Percentiles rank a stretch among this genome's conserved stretches.
Evolutionary conservation across 2,888 invertebrate species (phyloP).

Genomic region (Trissolcus brochymenae): DNA sequence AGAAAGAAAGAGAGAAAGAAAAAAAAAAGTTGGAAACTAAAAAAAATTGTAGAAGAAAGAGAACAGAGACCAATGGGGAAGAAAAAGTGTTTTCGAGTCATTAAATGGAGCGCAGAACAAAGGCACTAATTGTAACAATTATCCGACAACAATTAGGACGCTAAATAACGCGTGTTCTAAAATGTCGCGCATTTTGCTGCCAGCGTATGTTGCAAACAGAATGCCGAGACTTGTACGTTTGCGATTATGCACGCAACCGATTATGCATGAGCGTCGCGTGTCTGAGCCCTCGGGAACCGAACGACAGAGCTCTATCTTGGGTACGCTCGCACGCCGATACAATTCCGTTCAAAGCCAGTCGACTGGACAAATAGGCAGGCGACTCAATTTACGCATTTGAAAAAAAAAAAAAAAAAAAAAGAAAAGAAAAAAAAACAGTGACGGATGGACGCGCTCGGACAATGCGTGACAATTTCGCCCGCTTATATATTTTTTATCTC

Average conservation of each 20-base stretch:
- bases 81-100: constrained; percentile 4
- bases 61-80: background rate
- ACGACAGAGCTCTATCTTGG: constrained; percentile 7
- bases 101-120: constrained; percentile 21
- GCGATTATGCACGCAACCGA: constrained; percentile 5
- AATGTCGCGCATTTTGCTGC: background rate
- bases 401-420: constrained; percentile 5
- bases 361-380: constrained; percentile 24
- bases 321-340: constrained; percentile 10
- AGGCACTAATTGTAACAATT: constrained; percentile 32
- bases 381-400: constrained; percentile 32
- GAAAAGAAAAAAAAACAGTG: constrained; percentile 10
- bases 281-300: background rate
- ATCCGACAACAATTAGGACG: constrained; percentile 23
- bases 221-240: background rate
- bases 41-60: background rate
- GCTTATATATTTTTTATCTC: constrained; percentile 17
- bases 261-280: background rate
- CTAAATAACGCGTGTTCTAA: constrained; percentile 11
- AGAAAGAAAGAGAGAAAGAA: background rate
- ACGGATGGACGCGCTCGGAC: constrained; percentile 36
- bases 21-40: too few species aligned
- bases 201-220: constrained; percentile 13
- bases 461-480: constrained; percentile 32
- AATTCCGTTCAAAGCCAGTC: constrained; percentile 22